These are phyloP conservation scores for Caloenas nicobarica DNA, from an alignment of 2,113 vertebrate genomes.

Conservation along the genomic window DNA sequence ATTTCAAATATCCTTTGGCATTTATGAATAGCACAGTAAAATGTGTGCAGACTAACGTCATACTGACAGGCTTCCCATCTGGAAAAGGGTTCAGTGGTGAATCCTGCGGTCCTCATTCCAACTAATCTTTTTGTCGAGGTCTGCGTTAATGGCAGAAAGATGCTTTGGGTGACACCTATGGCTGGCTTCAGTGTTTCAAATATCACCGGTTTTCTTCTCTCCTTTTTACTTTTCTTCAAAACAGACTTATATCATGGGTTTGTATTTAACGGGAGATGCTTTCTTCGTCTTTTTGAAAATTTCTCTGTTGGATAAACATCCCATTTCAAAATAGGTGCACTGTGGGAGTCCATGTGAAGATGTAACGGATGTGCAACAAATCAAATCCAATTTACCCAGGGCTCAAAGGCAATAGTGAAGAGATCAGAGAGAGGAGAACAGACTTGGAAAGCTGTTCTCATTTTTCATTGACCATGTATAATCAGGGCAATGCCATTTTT, in stretches of 20 bases:
- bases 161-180: neutral
- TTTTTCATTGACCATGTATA: neutral
- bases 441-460: neutral
- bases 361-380: slow-evolving; percentile 6
- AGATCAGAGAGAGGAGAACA: neutral
- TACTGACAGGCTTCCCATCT: neutral
- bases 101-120: neutral
- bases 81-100: neutral
- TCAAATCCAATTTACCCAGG: slow-evolving; percentile 51
- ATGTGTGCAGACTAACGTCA: neutral
- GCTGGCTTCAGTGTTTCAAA: neutral
- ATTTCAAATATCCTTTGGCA: neutral
- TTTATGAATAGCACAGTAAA: neutral
- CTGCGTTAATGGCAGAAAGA: neutral
- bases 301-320: neutral
- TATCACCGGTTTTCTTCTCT: neutral
- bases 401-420: neutral
- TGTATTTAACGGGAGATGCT: neutral
- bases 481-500: neutral
- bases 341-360: neutral
- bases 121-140: neutral
- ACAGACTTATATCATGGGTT: neutral
- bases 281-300: neutral
- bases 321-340: neutral
- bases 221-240: slow-evolving; percentile 12